phyloP scores from a whole-genome alignment of 2,113 vertebrate genomes.

The Apeltes quadracus region DNA sequence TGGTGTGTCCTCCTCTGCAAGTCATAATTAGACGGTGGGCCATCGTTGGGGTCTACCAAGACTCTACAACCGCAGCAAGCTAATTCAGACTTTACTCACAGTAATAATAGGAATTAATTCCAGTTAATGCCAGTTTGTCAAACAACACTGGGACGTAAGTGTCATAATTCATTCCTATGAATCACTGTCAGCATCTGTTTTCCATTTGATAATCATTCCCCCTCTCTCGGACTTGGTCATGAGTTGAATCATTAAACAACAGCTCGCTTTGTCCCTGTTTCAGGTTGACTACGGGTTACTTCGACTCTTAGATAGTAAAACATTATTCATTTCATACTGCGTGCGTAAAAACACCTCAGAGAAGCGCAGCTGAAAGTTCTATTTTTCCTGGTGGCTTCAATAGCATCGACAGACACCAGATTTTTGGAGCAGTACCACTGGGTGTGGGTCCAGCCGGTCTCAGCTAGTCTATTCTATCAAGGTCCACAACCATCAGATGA shows the following conservation, averaged over 20 bases:
- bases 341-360: constrained; percentile 2
- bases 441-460: constrained; percentile 56
- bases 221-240: background rate
- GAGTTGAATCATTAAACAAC: constrained; percentile 4
- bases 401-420: constrained; percentile 53
- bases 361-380: constrained; percentile 27
- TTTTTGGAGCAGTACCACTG: constrained; percentile 59
- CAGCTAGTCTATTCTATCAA: constrained; percentile 72
- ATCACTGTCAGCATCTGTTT: constrained; percentile 10
- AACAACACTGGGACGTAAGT: background rate
- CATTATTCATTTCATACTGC: constrained; percentile 2
- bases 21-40: constrained; percentile 16
- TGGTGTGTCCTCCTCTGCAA: constrained; percentile 17
- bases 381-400: constrained; percentile 23
- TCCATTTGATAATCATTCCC: background rate
- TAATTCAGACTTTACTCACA: background rate
- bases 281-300: background rate
- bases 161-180: background rate
- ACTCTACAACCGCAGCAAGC: background rate
- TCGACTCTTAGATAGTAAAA: constrained; percentile 9
- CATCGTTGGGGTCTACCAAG: constrained; percentile 36
- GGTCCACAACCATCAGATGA: constrained; percentile 73
- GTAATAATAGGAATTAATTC: background rate
- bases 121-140: background rate
- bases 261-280: background rate